A percentile compares a stretch with the other conserved stretches of the same genome.
Evolutionary conservation across 2,113 vertebrate species (phyloP).

Genomic region (Poeciliopsis retropinna): DNA sequence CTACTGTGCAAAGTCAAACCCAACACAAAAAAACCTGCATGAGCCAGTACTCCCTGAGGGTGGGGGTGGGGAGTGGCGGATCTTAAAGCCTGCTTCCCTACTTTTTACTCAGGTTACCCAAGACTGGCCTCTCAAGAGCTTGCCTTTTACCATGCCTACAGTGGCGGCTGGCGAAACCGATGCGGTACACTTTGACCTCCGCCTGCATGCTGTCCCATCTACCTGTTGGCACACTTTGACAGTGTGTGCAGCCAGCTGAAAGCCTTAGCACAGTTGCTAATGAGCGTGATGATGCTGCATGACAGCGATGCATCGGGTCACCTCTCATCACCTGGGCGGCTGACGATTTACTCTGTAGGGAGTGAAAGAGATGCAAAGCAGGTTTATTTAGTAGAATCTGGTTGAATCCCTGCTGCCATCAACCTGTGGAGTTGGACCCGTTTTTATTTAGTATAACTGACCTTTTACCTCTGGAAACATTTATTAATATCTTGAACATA

Average conservation of each 20-base stretch:
- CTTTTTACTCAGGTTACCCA: slow-evolving; percentile 83
- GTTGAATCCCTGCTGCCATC: too few species aligned
- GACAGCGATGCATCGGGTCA: too few species aligned
- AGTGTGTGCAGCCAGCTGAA: slow-evolving; percentile 12
- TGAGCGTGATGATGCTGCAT: neutral
- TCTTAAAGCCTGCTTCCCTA: slow-evolving; percentile 74
- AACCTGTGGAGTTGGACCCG: too few species aligned
- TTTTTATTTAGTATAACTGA: too few species aligned
- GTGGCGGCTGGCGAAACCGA: slow-evolving; percentile 79
- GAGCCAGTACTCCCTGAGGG: slow-evolving; percentile 24
- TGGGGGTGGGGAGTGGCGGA: slow-evolving; percentile 1
- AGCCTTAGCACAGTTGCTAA: too few species aligned
- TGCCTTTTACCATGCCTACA: slow-evolving; percentile 81
- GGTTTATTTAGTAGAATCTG: too few species aligned
- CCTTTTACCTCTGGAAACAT: too few species aligned
- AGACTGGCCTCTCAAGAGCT: slow-evolving; percentile 80
- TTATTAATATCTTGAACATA: too few species aligned
- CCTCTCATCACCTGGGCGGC: neutral
- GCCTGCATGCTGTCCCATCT: slow-evolving; percentile 73
- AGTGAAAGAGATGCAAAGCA: too few species aligned
- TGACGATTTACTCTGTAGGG: neutral
- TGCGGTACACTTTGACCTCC: slow-evolving; percentile 76
- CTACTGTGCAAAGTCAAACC: slow-evolving; percentile 54
- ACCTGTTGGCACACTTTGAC: slow-evolving; percentile 30
- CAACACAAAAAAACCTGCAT: slow-evolving; percentile 38